Evolutionary conservation across 1,140 invertebrate species (phyloP), one percentile per base, ranked within the genome.

Genomic region (Bombyx mandarina): DNA sequence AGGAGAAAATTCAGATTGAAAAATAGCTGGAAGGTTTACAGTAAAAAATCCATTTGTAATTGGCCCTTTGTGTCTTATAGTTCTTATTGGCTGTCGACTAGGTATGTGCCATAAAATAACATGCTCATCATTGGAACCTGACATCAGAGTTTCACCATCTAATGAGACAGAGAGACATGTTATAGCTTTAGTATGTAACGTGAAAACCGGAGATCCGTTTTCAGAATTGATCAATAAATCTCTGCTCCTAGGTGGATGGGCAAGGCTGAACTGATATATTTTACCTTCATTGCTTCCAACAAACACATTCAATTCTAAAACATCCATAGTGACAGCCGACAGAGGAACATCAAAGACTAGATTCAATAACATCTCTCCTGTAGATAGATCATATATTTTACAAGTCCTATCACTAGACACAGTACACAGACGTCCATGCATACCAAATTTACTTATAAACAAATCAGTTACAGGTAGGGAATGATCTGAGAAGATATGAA

Each of bases 341-440:
- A 97, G 82, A 6, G 91, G 90, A 47, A 90, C 88, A 64, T 93
- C 91, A 84, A 95, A 96, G 0, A 96, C 88, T 12, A 97, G 70
- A 44, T 91, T 93, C 1, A 95, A 73, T 5, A 97, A 74, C 58
- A 94, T 76, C 45, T 85, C 79, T 44, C 94, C 95, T 48, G 87
- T 89, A 7, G 85, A 68, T 8, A 97, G 73, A 63, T 95, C 92
- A 81, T 95, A 97, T 5, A 98, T 90, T 84, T 94, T 95, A 66
- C 93, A 93, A 12, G 94, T 95, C 70, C 93, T 90, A 77, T 98
- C 96, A 51, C 92, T 74, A 1, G 96, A 97, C 6, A 93, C 92
- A 0, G 96, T 93, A 52, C 91, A 92, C 53, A 97, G 77, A 51
- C 93, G 88, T 8, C 93, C 90, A 46, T 91, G 89, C 18, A 90